Evolutionary conservation across 1,140 invertebrate genomes (phyloP).

Genomic region (Choristoneura fumiferana): DNA sequence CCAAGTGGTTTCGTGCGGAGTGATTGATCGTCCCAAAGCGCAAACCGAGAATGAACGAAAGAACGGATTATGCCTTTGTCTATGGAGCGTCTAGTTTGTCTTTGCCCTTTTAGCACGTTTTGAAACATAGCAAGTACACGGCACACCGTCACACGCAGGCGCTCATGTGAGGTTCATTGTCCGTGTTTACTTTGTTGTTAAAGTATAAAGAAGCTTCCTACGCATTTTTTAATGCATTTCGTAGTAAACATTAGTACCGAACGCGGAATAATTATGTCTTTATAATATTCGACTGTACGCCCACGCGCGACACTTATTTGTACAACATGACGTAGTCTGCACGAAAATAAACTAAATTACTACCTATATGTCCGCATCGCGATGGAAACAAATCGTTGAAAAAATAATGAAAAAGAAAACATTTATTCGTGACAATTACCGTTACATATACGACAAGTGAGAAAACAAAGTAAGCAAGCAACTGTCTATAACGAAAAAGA

Average conservation of each 20-base stretch:
- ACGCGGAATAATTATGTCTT: slow-evolving; percentile 17
- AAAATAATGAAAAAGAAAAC: too few species aligned
- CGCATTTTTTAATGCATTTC: slow-evolving; percentile 17
- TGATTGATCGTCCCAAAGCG: slow-evolving; percentile 65
- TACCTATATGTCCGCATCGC: slow-evolving; percentile 10
- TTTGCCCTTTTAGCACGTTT: slow-evolving; percentile 14
- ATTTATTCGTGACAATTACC: too few species aligned
- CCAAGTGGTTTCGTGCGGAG: slow-evolving; percentile 52
- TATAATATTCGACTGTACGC: slow-evolving; percentile 12
- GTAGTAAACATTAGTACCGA: slow-evolving; percentile 18
- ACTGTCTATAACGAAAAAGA: too few species aligned
- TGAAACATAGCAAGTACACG: background rate
- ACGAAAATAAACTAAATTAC: slow-evolving; percentile 17
- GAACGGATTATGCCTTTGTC: slow-evolving; percentile 50
- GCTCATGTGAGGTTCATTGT: slow-evolving; percentile 1
- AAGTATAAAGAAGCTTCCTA: background rate
- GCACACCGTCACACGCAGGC: background rate
- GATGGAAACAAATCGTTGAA: slow-evolving; percentile 4
- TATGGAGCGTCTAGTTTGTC: slow-evolving; percentile 36
- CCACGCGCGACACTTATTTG: slow-evolving; percentile 12
- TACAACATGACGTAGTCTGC: slow-evolving; percentile 8
- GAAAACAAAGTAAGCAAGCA: too few species aligned
- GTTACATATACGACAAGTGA: too few species aligned
- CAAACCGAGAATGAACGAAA: slow-evolving; percentile 27
- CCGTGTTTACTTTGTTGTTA: background rate